Evolutionary conservation across 2,797 vertebrate genomes (phyloP), one percentile per base, ranked within the genome.

Genomic region (Cyprinella venusta): DNA sequence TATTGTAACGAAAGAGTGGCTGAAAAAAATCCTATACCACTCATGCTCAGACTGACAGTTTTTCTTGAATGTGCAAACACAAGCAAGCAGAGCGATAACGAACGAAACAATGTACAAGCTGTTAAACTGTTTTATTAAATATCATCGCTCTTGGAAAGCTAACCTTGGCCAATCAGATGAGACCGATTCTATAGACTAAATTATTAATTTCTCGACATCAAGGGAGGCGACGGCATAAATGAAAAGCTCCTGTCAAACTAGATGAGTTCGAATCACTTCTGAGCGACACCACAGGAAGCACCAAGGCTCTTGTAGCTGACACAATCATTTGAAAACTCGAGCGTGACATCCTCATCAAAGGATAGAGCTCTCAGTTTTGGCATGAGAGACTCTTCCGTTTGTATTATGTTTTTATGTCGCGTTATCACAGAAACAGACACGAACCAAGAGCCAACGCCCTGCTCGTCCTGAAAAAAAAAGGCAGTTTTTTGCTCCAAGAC

Each of bases 321-420:
- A 91, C 90, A 91, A 85, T 93, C 90, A 90, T 92, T 91, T 91
- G 90, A 86, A 88, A 90, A 87, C 85, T 86, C 87, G 79, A 88
- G 91, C 61, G 85, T 90, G 90, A 93, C 87, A 85, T 92, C 91
- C 90, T 93, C 89, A 92, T 94, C 92, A 93, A 93, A 94, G 89
- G 88, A 87, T 82, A 76, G 63, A 79, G 76, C 80, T 77, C 36
- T 80, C 36, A 6, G 15, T 63, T 45, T 75, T 50, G 75, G 15
- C 16, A 30, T 75, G 63, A 76, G 75, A 88, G 82, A 70, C 84
- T 83, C 70, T 84, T 21, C 40, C 1, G 6, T 83, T 81, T 59
- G 86, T 76, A 84, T 61, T 38, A 86, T 90, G 76, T 86, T 70
- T 67, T 81, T 90, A 77, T 52, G 19, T 76, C 52, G 74, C 74